Percentiles rank a stretch among this genome's conserved stretches.
Conservation (phyloP, 2,888 invertebrate genomes). For the Bedellia somnulentella region DNA sequence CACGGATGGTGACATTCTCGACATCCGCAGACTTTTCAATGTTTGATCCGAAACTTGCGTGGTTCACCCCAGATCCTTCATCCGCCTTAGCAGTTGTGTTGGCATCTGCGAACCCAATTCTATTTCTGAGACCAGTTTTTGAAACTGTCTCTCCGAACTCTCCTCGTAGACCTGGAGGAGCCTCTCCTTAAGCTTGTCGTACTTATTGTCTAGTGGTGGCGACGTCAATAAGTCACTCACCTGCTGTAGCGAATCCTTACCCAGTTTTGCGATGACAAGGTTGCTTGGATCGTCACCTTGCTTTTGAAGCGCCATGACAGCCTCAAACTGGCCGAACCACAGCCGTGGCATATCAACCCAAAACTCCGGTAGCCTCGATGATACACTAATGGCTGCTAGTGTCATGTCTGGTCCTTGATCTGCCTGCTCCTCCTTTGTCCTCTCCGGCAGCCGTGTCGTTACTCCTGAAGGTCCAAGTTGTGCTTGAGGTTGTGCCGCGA, state of each 20-base stretch:
- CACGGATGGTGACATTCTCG: too few relatives aligned
- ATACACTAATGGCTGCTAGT: background rate
- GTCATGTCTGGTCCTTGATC: too few relatives aligned
- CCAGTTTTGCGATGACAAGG: slow-evolving; percentile 2
- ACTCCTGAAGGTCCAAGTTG: too few relatives aligned
- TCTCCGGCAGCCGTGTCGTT: too few relatives aligned
- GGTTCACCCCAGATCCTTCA: slow-evolving; percentile 3
- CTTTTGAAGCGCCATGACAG: slow-evolving; percentile 3
- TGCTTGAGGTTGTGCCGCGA: too few relatives aligned
- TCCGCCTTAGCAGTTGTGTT: slow-evolving; percentile 4
- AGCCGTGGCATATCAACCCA: slow-evolving; percentile 4
- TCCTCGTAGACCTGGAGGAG: slow-evolving; percentile 5
- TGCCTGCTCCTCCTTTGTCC: too few relatives aligned
- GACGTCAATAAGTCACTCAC: slow-evolving; percentile 4
- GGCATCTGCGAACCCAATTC: slow-evolving; percentile 6
- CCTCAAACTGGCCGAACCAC: slow-evolving; percentile 6
- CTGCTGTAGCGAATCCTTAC: slow-evolving; percentile 2
- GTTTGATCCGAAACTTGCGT: slow-evolving; percentile 1
- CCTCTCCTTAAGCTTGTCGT: slow-evolving; percentile 1
- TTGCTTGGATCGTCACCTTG: slow-evolving; percentile 3
- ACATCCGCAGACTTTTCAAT: slow-evolving; percentile 3
- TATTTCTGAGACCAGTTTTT: slow-evolving; percentile 5
- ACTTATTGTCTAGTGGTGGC: slow-evolving; percentile 2
- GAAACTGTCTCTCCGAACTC: slow-evolving; percentile 3
- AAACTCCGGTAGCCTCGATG: slow-evolving; percentile 3